Evolutionary conservation across 2,888 invertebrate genomes (phyloP).

Genomic region (Beris morrisii): DNA sequence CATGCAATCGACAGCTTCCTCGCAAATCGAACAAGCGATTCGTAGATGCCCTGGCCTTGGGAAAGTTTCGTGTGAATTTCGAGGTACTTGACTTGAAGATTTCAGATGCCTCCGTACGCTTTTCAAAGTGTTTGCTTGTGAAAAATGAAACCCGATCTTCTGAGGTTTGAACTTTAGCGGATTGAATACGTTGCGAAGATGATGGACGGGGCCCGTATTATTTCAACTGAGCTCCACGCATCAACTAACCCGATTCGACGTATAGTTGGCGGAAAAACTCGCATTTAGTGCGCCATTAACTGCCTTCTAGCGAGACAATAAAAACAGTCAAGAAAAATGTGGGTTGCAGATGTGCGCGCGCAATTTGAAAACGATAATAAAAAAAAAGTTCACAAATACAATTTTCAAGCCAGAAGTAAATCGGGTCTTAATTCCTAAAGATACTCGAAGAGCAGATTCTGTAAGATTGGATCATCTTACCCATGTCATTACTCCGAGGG

Average conservation of each 20-base stretch:
- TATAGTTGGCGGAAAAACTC: not conserved
- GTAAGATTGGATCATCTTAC: slow-evolving; percentile 23
- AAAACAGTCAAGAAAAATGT: slow-evolving; percentile 21
- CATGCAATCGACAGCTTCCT: too few species aligned
- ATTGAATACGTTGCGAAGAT: not conserved
- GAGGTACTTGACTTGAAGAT: too few species aligned
- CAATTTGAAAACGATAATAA: slow-evolving; percentile 1
- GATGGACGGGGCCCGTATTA: slow-evolving; percentile 10
- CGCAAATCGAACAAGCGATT: too few species aligned
- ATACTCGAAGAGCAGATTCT: not conserved
- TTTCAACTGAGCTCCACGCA: not conserved
- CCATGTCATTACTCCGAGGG: slow-evolving; percentile 20
- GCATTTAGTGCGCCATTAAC: slow-evolving; percentile 10
- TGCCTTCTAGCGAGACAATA: slow-evolving; percentile 17
- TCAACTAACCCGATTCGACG: not conserved
- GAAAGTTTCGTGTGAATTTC: too few species aligned
- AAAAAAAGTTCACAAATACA: not conserved
- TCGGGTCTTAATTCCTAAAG: not conserved
- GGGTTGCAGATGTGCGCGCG: slow-evolving; percentile 27
- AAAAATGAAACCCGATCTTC: too few species aligned
- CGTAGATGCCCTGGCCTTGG: too few species aligned
- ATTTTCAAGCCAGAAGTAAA: not conserved
- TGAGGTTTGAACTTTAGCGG: too few species aligned
- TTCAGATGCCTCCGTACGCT: too few species aligned
- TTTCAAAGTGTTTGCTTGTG: too few species aligned